A percentile compares a stretch with the other conserved stretches of the same genome.
phyloP scores from a whole-genome alignment of 2,113 vertebrate species.

The Hypocryptadius cinnamomeus region DNA sequence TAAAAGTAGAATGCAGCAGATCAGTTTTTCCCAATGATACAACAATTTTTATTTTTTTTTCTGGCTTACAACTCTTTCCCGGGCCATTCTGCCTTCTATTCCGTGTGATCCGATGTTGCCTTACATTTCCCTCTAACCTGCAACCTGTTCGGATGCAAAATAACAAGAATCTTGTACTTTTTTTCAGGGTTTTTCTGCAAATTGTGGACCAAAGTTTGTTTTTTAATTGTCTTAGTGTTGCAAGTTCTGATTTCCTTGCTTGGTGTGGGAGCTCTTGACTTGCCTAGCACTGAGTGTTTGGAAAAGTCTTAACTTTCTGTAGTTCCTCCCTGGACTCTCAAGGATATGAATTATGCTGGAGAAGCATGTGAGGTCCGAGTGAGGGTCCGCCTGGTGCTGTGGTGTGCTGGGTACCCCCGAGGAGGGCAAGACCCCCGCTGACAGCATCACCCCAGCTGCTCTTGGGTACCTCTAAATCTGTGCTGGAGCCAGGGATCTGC shows the following conservation, averaged over 20 bases:
- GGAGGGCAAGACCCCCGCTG: background rate
- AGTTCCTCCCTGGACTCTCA: constrained; percentile 33
- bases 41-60: background rate
- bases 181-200: constrained; percentile 70
- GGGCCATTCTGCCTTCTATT: constrained; percentile 55
- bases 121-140: constrained; percentile 60
- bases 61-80: constrained; percentile 45
- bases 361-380: background rate
- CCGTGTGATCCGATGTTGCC: constrained; percentile 55
- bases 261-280: constrained; percentile 27
- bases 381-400: constrained; percentile 3
- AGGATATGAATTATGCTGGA: constrained; percentile 45
- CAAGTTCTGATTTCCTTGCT: constrained; percentile 35
- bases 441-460: background rate
- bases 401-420: background rate
- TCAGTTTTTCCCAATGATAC: background rate
- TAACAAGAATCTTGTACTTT: constrained; percentile 54
- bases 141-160: constrained; percentile 52
- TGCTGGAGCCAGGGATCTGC: background rate
- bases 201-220: constrained; percentile 77
- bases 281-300: constrained; percentile 30
- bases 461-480: background rate
- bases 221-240: constrained; percentile 60
- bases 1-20: constrained; percentile 37
- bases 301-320: constrained; percentile 52